Conservation (phyloP, 2,797 vertebrate species). For the Peromyscus melanophrys region DNA sequence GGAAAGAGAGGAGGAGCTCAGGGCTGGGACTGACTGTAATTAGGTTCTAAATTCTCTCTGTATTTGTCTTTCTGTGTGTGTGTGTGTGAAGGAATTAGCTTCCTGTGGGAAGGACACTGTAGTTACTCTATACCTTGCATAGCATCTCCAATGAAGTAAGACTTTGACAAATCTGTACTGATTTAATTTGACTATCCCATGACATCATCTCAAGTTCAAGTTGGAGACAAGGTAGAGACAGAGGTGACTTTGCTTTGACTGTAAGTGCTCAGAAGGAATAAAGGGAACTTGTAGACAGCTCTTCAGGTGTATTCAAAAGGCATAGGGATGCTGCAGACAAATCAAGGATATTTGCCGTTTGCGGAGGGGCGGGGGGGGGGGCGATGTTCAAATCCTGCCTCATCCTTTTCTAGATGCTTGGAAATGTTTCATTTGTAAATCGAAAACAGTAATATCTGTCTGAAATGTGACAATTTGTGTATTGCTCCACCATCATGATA, state of each 20-base stretch:
- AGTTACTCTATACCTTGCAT: background rate
- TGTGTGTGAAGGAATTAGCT: background rate
- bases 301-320: background rate
- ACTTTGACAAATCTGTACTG: conserved; percentile 70
- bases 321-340: background rate
- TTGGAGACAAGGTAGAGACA: conserved; percentile 79
- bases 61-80: background rate
- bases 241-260: conserved; percentile 76
- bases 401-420: background rate
- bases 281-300: conserved; percentile 25
- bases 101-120: background rate
- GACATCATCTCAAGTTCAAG: conserved; percentile 81
- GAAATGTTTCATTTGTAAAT: conserved; percentile 14
- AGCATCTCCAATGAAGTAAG: conserved; percentile 63
- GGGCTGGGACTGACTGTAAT: background rate
- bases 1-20: background rate
- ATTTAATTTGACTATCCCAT: conserved; percentile 75
- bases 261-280: conserved; percentile 35
- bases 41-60: background rate
- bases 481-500: background rate
- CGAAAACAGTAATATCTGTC: background rate
- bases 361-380: rapidly evolving
- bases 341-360: background rate
- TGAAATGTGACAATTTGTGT: conserved; percentile 48
- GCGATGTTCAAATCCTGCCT: conserved; percentile 29